Percentiles rank a stretch among this genome's conserved stretches.
These are phyloP conservation scores for Paramormyrops hopkinsi DNA, from an alignment of 2,797 vertebrate genomes.

Conservation along the genomic window DNA sequence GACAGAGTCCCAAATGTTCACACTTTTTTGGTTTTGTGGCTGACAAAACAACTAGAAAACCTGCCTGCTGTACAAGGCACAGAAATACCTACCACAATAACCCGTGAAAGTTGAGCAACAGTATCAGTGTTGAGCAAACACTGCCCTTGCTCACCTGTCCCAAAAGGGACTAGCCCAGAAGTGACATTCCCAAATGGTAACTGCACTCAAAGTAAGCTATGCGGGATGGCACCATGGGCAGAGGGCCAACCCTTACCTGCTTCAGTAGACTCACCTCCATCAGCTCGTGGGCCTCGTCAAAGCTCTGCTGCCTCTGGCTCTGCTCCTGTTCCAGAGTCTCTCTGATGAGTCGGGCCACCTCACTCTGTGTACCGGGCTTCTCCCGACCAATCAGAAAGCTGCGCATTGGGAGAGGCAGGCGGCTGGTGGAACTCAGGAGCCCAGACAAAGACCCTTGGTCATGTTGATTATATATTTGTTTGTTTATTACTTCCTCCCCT, in stretches of 20 bases:
- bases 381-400: conserved; percentile 88
- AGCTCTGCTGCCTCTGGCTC: conserved; percentile 41
- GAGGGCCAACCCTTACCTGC: background rate
- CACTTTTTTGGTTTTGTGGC: background rate
- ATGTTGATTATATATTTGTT: background rate
- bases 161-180: background rate
- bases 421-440: background rate
- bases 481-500: background rate
- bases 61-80: background rate
- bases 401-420: conserved; percentile 16
- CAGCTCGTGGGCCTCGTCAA: conserved; percentile 51
- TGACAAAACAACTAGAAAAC: background rate
- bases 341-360: conserved; percentile 82
- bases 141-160: background rate
- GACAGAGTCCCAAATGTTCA: background rate
- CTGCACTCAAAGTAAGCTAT: background rate
- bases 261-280: conserved; percentile 17
- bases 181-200: background rate
- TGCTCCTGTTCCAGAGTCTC: conserved; percentile 83
- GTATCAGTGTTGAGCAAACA: background rate
- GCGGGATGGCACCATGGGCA: background rate
- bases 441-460: background rate
- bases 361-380: conserved; percentile 79
- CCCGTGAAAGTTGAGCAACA: background rate
- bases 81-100: background rate